A percentile compares a stretch with the other conserved stretches of the same genome.
phyloP scores from a whole-genome alignment of 2,888 invertebrate genomes.

The Geophilus truncorum region DNA sequence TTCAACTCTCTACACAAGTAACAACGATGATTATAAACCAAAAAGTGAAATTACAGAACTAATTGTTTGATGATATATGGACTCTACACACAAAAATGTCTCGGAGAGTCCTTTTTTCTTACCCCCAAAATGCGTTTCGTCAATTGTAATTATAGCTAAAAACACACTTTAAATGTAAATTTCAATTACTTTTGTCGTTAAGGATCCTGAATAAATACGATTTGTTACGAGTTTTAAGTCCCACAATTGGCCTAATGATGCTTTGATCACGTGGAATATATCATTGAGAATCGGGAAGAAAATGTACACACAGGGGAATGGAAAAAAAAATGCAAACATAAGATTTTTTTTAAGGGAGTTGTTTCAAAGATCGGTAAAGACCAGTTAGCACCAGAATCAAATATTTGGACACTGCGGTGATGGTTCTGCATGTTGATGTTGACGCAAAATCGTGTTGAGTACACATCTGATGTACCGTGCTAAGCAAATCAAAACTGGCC shows the following conservation, averaged over 20 bases:
- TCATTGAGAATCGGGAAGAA: slow-evolving; percentile 20
- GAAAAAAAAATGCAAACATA: neutral
- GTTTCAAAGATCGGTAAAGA: neutral
- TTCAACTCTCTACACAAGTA: slow-evolving; percentile 22
- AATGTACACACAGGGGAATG: neutral
- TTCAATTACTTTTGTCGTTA: too few species aligned
- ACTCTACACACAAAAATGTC: neutral
- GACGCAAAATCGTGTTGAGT: neutral
- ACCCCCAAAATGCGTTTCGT: neutral
- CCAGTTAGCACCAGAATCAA: slow-evolving; percentile 19
- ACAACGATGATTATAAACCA: neutral
- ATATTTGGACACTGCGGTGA: slow-evolving; percentile 16
- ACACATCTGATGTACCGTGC: neutral
- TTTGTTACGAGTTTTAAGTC: neutral
- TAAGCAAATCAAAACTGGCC: slow-evolving; percentile 7
- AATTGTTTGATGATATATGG: neutral
- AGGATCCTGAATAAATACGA: neutral
- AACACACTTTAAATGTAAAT: neutral
- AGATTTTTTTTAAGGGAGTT: neutral
- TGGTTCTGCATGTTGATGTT: neutral
- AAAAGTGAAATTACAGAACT: slow-evolving; percentile 7
- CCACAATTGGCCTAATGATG: slow-evolving; percentile 9
- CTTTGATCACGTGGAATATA: slow-evolving; percentile 3
- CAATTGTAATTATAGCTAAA: neutral
- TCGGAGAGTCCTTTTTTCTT: neutral